A percentile compares a stretch with the other conserved stretches of the same genome.
Conservation (phyloP, 2,113 vertebrate genomes). For the Ciconia maguari region DNA sequence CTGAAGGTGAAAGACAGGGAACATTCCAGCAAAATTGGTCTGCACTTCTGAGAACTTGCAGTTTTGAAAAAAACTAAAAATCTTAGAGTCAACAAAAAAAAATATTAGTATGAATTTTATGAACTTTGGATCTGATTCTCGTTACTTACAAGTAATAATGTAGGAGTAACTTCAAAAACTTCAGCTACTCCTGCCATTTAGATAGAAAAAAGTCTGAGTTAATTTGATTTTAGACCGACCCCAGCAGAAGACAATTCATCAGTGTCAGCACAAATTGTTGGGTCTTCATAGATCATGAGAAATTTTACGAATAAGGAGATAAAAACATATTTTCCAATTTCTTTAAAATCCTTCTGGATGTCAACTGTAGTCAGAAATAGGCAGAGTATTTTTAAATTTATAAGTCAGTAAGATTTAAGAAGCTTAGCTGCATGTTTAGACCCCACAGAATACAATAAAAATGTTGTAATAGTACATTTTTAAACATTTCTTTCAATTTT, state of each 20-base stretch:
- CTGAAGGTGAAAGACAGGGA: neutral
- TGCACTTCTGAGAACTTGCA: neutral
- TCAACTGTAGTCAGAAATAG: neutral
- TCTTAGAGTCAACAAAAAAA: neutral
- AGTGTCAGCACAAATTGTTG: neutral
- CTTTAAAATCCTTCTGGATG: neutral
- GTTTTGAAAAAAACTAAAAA: neutral
- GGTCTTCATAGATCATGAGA: neutral
- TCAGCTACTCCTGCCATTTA: neutral
- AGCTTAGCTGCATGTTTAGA: neutral
- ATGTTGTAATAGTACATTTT: neutral
- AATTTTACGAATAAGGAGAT: neutral
- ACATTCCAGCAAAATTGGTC: neutral
- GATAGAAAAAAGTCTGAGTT: neutral
- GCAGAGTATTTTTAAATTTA: neutral
- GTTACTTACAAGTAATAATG: neutral
- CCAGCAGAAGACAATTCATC: neutral
- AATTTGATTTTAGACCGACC: neutral
- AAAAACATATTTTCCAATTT: neutral
- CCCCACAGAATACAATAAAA: neutral
- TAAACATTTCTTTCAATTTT: neutral
- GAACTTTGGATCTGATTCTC: neutral
- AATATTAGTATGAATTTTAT: neutral
- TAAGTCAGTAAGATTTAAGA: neutral
- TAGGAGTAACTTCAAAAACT: neutral